phyloP scores from a whole-genome alignment of 2,888 invertebrate genomes.

The Caenorhabditis sp. region DNA sequence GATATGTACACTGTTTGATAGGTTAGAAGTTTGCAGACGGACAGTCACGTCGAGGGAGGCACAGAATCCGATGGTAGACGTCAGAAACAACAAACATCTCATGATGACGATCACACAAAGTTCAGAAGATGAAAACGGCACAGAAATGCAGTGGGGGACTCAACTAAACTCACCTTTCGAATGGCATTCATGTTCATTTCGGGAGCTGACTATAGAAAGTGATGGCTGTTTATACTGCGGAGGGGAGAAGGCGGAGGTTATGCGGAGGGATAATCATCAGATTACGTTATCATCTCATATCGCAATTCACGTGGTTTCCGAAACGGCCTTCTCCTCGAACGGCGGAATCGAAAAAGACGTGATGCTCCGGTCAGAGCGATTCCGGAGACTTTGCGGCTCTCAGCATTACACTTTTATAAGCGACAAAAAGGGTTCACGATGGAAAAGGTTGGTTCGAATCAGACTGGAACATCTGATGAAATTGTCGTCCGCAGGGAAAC shows the following conservation, averaged over 20 bases:
- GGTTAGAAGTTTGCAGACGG: constrained; percentile 5
- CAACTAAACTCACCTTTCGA: constrained; percentile 53
- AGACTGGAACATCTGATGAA: too few relatives aligned
- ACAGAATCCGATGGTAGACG: constrained; percentile 19
- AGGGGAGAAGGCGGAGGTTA: neutral
- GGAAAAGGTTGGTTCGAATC: constrained; percentile 40
- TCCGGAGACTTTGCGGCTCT: too few relatives aligned
- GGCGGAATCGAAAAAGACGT: neutral
- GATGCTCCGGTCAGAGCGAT: neutral
- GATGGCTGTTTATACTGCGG: neutral
- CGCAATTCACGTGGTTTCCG: constrained; percentile 12
- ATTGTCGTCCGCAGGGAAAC: constrained; percentile 41
- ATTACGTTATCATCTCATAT: constrained; percentile 2
- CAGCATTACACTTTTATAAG: constrained; percentile 15
- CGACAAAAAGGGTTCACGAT: constrained; percentile 29
- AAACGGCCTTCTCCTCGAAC: neutral
- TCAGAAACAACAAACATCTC: too few relatives aligned
- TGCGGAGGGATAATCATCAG: neutral
- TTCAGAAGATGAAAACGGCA: too few relatives aligned
- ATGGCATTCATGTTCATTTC: constrained; percentile 40
- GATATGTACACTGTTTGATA: neutral
- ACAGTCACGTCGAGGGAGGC: neutral
- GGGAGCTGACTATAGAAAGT: neutral
- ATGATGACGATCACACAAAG: neutral
- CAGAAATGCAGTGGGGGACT: too few relatives aligned